A percentile compares a stretch with the other conserved stretches of the same genome.
phyloP scores from a whole-genome alignment of 2,888 invertebrate species.

The Hermodice carunculata region DNA sequence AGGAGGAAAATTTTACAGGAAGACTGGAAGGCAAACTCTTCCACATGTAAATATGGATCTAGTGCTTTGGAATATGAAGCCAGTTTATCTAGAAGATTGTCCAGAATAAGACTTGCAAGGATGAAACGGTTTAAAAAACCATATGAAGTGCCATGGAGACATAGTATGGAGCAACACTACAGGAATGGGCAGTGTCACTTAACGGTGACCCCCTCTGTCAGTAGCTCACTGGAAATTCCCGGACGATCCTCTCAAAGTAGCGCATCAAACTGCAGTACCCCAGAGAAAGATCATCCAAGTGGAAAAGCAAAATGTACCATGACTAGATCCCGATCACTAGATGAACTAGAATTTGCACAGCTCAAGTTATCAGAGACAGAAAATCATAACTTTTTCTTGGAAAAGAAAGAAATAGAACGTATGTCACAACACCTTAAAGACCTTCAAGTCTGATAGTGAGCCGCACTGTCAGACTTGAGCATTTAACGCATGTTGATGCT shows the following conservation, averaged over 20 bases:
- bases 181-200: not conserved
- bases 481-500: no score
- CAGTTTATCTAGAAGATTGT: slow-evolving; percentile 32
- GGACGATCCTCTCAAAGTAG: no score
- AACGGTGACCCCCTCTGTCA: not conserved
- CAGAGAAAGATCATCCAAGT: slow-evolving; percentile 12
- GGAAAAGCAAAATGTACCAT: slow-evolving; percentile 22
- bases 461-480: no score
- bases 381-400: slow-evolving; percentile 31
- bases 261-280: slow-evolving; percentile 28
- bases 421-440: slow-evolving; percentile 55
- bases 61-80: slow-evolving; percentile 26
- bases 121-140: slow-evolving; percentile 49
- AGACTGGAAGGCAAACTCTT: no score
- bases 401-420: slow-evolving; percentile 50
- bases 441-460: no score
- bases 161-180: no score
- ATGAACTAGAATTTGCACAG: slow-evolving; percentile 57
- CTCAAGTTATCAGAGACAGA: slow-evolving; percentile 43
- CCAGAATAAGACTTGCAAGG: slow-evolving; percentile 39
- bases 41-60: no score
- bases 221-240: no score
- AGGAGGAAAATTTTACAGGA: no score
- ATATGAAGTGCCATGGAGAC: slow-evolving; percentile 59
- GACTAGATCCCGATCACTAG: slow-evolving; percentile 58